Evolutionary conservation across 2,797 vertebrate genomes (phyloP).

Genomic region (Loris lydekkerianus): DNA sequence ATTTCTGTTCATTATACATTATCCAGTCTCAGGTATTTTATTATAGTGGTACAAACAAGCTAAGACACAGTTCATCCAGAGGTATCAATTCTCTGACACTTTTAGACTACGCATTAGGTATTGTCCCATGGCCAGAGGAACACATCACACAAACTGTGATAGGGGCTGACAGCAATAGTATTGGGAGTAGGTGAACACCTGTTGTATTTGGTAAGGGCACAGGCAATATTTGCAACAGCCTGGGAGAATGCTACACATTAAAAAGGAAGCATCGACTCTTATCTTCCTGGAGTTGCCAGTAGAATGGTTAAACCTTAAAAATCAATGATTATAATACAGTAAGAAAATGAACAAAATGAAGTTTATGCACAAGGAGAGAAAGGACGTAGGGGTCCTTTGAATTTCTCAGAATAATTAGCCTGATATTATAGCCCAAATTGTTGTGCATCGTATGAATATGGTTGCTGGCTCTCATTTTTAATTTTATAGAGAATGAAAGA

Average conservation of each 20-base stretch:
- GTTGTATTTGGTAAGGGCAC: neutral
- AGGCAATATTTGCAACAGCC: neutral
- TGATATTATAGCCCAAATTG: neutral
- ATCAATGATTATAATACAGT: neutral
- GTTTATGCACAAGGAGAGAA: neutral
- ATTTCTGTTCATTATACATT: neutral
- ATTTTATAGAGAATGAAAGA: neutral
- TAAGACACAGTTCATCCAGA: neutral
- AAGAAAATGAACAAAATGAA: neutral
- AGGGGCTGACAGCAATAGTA: neutral
- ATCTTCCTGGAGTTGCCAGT: neutral
- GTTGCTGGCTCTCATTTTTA: neutral
- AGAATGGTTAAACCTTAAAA: neutral
- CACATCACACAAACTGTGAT: neutral
- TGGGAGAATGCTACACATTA: neutral
- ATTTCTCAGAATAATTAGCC: neutral
- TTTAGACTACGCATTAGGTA: neutral
- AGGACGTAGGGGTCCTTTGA: neutral
- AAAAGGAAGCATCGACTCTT: neutral
- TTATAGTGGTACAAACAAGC: too few relatives aligned
- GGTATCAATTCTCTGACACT: neutral
- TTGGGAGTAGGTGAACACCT: neutral
- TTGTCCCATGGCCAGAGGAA: neutral
- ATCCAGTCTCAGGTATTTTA: neutral
- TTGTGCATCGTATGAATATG: neutral